Evolutionary conservation across 2,888 invertebrate species (phyloP).

Genomic region (Furcula furcula): DNA sequence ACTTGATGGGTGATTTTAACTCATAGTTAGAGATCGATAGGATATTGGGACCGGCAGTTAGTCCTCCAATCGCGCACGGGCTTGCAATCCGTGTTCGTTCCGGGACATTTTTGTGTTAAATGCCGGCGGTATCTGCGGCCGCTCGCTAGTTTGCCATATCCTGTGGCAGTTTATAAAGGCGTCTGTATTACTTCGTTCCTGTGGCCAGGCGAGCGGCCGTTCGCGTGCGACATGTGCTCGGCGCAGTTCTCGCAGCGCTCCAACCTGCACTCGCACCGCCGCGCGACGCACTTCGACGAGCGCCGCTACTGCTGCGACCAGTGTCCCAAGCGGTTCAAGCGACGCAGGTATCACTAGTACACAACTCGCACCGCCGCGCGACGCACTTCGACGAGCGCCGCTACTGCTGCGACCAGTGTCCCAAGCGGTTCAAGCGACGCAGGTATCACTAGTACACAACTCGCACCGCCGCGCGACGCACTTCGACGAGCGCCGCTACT

Average conservation of each 20-base stretch:
- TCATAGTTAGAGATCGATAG: no score
- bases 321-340: constrained; percentile 89
- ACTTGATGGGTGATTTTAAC: no score
- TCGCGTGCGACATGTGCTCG: constrained; percentile 89
- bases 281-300: constrained; percentile 90
- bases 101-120: no score
- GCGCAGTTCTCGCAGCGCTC: constrained; percentile 91
- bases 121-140: no score
- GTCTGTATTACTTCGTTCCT: no score
- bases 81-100: no score
- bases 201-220: constrained; percentile 85
- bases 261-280: constrained; percentile 90
- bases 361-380: neutral
- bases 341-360: constrained; percentile 32
- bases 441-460: no score
- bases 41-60: no score
- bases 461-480: no score
- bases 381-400: neutral
- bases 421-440: neutral
- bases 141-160: no score
- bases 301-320: constrained; percentile 86
- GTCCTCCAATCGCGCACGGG: no score
- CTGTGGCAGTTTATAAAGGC: no score
- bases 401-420: neutral
- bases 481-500: neutral